Evolutionary conservation across 1,140 invertebrate species (phyloP).

Genomic region (Drosophila nigromelanica): DNA sequence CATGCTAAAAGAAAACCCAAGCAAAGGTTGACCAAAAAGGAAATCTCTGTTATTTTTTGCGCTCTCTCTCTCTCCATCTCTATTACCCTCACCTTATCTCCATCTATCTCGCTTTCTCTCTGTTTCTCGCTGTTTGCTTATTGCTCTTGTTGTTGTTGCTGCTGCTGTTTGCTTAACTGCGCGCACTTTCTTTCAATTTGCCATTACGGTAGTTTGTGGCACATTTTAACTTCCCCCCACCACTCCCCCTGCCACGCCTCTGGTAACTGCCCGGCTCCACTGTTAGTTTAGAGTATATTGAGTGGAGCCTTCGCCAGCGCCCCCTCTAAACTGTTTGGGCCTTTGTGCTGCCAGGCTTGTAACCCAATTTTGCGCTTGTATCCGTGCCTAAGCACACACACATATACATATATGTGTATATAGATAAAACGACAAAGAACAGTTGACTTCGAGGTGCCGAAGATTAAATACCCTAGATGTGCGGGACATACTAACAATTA

Average conservation of each 20-base stretch:
- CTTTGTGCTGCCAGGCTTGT: conserved; percentile 68
- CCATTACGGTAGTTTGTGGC: conserved; percentile 46
- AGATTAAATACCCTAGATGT: neutral
- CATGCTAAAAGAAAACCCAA: conserved; percentile 55
- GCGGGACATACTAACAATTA: no score
- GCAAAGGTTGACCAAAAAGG: conserved; percentile 50
- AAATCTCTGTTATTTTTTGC: conserved; percentile 26
- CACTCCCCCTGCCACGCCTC: neutral
- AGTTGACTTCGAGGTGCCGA: neutral
- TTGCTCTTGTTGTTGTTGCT: conserved; percentile 20
- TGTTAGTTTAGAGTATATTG: conserved; percentile 27
- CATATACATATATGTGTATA: conserved; percentile 2
- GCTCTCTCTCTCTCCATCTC: conserved; percentile 4
- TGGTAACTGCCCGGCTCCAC: neutral
- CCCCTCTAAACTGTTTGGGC: conserved; percentile 13
- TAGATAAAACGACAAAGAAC: neutral
- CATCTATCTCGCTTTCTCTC: neutral
- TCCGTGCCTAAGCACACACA: conserved; percentile 16
- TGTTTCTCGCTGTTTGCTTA: conserved; percentile 23
- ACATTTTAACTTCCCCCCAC: conserved; percentile 30
- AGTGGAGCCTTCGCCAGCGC: conserved; percentile 19
- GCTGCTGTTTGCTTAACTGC: conserved; percentile 39
- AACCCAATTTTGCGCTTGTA: conserved; percentile 66
- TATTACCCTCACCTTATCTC: no score
- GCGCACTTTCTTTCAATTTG: conserved; percentile 41